Percentiles rank a stretch among this genome's conserved stretches.
These are phyloP conservation scores for Linhomoeus sp. DNA, from an alignment of 2,888 invertebrate species.

Conservation along the genomic window DNA sequence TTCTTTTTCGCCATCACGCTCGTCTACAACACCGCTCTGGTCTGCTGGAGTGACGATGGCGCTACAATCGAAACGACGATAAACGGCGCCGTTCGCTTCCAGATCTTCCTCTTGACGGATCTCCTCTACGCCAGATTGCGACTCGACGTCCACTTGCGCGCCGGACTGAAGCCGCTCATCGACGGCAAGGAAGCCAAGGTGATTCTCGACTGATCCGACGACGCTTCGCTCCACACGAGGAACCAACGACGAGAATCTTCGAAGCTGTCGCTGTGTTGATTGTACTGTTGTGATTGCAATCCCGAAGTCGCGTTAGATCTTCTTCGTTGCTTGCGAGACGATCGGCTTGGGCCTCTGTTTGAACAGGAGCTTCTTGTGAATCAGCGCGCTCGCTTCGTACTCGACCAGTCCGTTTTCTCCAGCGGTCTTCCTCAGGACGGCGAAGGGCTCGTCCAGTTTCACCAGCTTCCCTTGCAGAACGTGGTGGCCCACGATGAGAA, in stretches of 20 bases:
- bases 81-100: too few species aligned
- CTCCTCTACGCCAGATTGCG: slow-evolving; percentile 6
- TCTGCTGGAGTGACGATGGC: slow-evolving; percentile 17
- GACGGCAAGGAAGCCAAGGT: too few species aligned
- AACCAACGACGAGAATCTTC: too few species aligned
- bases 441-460: not conserved
- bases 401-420: not conserved
- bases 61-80: too few species aligned
- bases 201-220: too few species aligned
- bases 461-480: not conserved
- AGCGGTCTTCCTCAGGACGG: not conserved
- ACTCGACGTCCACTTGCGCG: too few species aligned
- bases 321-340: too few species aligned
- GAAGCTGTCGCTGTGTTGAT: too few species aligned
- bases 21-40: slow-evolving; percentile 74
- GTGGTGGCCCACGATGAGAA: not conserved
- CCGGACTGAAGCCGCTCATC: too few species aligned
- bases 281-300: too few species aligned
- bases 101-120: slow-evolving; percentile 6
- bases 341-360: slow-evolving; percentile 3
- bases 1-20: slow-evolving; percentile 93
- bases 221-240: too few species aligned
- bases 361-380: not conserved
- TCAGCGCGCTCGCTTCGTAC: not conserved
- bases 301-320: too few species aligned